Evolutionary conservation across 2,797 vertebrate genomes (phyloP), one percentile per base, ranked within the genome.

Genomic region (Hybognathus amarus): DNA sequence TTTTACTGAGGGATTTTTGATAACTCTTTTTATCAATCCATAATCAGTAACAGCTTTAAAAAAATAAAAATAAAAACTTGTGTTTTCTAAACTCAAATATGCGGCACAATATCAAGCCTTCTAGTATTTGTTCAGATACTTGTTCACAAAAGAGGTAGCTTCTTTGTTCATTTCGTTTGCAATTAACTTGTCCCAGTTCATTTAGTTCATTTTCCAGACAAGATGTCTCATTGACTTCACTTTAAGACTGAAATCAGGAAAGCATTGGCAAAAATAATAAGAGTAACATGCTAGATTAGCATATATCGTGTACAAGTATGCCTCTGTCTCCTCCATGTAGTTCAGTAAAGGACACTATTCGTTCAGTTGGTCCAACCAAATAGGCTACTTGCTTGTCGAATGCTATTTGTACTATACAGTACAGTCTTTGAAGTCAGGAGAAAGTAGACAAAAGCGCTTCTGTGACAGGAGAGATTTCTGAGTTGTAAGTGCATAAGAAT

Each of bases 341-440:
- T 56, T 73, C 18, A 50, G 30, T n/a, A 3, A 20, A 36, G 30
- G 20, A 3, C 20, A 38, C n/a, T 38, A 38, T 36, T 22, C 20
- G 1, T 33, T 74, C 27, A 11, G 5, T 73, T 52, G 11, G 20
- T 52, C 12, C 30, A 22, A 15, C 11, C 47, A 56, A 30, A 56
- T 38, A 54, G 54, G 50, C 50, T 36, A 36, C 30, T 74, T 56
- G 20, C 30, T 38, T 33, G 24, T 56, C 20, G 38, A n/a, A 1
- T 75, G 33, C 6, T 38, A 38, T 75, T 56, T 75, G 71, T 75
- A n/a, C n/a, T n/a, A 11, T 18, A 38, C n/a, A n/a, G n/a, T 56
- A 11, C 33, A 70, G 30, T 54, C 52, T 75, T 75, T 75, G 71
- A 54, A 75, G 71, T 38, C 50, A 56, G 6, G 9, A 56, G 38